Conservation (phyloP, 2,888 invertebrate species). For the Monopis laevigella region DNA sequence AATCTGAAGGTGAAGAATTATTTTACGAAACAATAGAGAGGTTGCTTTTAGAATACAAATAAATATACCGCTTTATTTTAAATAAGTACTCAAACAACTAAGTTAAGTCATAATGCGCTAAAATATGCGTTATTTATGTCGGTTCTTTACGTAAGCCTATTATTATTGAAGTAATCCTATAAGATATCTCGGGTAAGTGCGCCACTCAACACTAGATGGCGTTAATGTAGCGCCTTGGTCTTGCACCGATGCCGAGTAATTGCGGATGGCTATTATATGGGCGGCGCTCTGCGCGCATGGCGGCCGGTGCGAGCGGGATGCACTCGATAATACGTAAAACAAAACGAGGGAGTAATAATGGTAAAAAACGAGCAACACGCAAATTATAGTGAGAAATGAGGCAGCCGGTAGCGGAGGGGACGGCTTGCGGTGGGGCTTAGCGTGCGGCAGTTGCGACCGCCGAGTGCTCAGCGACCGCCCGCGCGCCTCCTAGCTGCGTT, state of each 20-base stretch:
- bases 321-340: constrained; percentile 68
- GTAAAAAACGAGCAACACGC: constrained; percentile 67
- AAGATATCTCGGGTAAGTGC: no score
- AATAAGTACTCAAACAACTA: no score
- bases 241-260: constrained; percentile 45
- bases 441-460: constrained; percentile 55
- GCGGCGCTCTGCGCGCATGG: constrained; percentile 62
- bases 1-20: no score
- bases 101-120: no score
- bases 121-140: no score
- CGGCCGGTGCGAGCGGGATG: constrained; percentile 67
- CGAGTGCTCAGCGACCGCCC: constrained; percentile 55
- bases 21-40: no score
- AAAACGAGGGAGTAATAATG: constrained; percentile 68
- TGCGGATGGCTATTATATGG: constrained; percentile 63
- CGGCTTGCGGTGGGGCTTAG: constrained; percentile 44
- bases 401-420: constrained; percentile 67
- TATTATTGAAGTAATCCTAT: no score
- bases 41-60: no score
- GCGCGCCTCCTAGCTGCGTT: constrained; percentile 31
- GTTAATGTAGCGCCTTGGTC: constrained; percentile 27
- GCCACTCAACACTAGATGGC: constrained; percentile 54
- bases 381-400: constrained; percentile 69
- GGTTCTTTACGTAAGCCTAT: no score
- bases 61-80: no score